Evolutionary conservation across 37 sponge, comb jelly and placozoan genomes (phyloP), one percentile per base, ranked within the genome.

Genomic region (Diacarnus erythraeanus): DNA sequence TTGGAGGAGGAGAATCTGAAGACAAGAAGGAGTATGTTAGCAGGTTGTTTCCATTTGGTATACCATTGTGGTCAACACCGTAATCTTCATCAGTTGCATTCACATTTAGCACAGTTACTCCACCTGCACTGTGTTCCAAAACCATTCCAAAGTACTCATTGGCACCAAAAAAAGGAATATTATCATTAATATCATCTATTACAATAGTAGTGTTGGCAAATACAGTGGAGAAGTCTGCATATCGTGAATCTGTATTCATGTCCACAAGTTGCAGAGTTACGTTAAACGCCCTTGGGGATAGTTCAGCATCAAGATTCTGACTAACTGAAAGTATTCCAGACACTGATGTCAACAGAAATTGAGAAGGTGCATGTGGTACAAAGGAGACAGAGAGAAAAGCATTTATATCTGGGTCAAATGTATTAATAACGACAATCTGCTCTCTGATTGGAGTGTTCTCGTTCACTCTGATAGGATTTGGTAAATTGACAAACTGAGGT

Each of bases 31-130:
- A 77, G 51, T 81, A 92, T 15, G 71, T 71, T 17, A 92, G 38
- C 17, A 42, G 38, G 33, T 81, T 87, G 78, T 92, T 92, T 2
- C 88, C 92, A 73, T 92, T 92, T 65, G 78, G 63, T 39, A n/a
- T 37, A 1, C 88, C 88, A 77, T 56, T 5, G 0, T 59, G 38
- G 36, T 70, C 70, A 0, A 81, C 38, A 23, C 92, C 92, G 68
- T 84, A 79, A 47, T 92, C 92, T 33, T 38, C 51, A 71, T 92
- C 92, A 0, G 71, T 84, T 21, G 92, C 92, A 47, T 36, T 17
- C 41, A 87, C 84, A 35, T 40, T 39, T 27, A 88, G 57, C 10
- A 88, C 41, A 5, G 69, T 33, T 1, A 27, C 51, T n/a, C 80
- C 84, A 60, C 66, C 30, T 31, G 83, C 34, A 30, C 17, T 38